Evolutionary conservation across 2,888 invertebrate species (phyloP).

Genomic region (Galerucella pusilla): DNA sequence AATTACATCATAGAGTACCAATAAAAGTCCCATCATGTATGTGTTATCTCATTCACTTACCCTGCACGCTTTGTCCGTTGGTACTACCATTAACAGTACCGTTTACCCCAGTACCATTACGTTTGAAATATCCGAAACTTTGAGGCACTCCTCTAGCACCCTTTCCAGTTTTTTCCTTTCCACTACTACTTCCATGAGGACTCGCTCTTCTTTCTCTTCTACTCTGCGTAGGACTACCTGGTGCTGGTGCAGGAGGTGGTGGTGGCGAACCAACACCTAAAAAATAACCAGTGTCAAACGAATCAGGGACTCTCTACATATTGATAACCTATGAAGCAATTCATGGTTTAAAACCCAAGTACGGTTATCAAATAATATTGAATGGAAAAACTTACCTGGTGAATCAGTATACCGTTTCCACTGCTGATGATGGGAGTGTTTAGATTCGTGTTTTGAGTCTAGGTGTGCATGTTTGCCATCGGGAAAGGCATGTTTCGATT

Average conservation of each 20-base stretch:
- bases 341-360: background rate
- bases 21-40: no score
- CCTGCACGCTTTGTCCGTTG: constrained; percentile 47
- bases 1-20: no score
- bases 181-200: constrained; percentile 48
- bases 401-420: constrained; percentile 76
- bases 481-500: constrained; percentile 63
- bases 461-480: constrained; percentile 39
- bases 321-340: background rate
- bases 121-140: constrained; percentile 87
- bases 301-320: no score
- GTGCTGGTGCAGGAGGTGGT: constrained; percentile 67
- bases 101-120: constrained; percentile 64
- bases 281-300: background rate
- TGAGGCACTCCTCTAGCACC: constrained; percentile 81
- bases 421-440: constrained; percentile 63
- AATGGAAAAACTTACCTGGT: constrained; percentile 60
- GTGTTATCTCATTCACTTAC: constrained; percentile 26
- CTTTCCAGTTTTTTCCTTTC: constrained; percentile 67
- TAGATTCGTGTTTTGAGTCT: constrained; percentile 40
- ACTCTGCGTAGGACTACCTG: constrained; percentile 62
- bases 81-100: constrained; percentile 63
- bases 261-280: constrained; percentile 70
- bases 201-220: constrained; percentile 63
- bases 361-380: background rate